These are phyloP conservation scores for Drosophila murphyi DNA, from an alignment of 1,140 invertebrate genomes.

Conservation along the genomic window DNA sequence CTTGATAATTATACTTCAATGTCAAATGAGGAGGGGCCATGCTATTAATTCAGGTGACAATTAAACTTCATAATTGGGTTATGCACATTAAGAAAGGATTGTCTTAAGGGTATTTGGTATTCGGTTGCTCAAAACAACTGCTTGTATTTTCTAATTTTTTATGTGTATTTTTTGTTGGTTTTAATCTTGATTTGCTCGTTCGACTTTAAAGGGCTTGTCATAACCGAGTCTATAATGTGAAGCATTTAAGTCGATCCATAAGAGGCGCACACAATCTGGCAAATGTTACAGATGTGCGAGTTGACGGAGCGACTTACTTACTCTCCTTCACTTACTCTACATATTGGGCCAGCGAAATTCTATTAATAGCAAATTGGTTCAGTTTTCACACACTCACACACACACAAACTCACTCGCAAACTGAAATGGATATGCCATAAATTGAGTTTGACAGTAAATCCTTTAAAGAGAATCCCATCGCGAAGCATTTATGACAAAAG, in stretches of 20 bases:
- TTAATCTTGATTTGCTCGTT: not conserved
- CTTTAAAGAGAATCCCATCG: slow-evolving; percentile 45
- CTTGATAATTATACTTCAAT: no score
- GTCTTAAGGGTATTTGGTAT: not conserved
- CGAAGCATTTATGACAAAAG: slow-evolving; percentile 59
- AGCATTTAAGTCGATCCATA: slow-evolving; percentile 52
- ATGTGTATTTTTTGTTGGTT: not conserved
- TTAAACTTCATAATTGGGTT: no score
- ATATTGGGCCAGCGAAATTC: slow-evolving; percentile 20
- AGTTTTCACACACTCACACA: slow-evolving; percentile 10
- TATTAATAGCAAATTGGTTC: slow-evolving; percentile 72
- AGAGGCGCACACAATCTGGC: slow-evolving; percentile 29
- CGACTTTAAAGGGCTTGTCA: slow-evolving; percentile 31
- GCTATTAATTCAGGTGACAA: no score
- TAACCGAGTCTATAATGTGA: slow-evolving; percentile 47
- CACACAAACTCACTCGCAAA: not conserved
- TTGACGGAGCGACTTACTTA: slow-evolving; percentile 11
- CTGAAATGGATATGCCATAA: not conserved
- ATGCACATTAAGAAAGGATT: no score
- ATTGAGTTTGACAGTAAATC: slow-evolving; percentile 49
- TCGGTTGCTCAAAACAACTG: not conserved
- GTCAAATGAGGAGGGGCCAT: no score
- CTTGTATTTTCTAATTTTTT: not conserved
- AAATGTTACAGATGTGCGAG: slow-evolving; percentile 3
- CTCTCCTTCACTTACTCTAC: slow-evolving; percentile 2